Evolutionary conservation across 2,113 vertebrate species (phyloP), one percentile per base, ranked within the genome.

Genomic region (Myrmecophaga tridactyla): DNA sequence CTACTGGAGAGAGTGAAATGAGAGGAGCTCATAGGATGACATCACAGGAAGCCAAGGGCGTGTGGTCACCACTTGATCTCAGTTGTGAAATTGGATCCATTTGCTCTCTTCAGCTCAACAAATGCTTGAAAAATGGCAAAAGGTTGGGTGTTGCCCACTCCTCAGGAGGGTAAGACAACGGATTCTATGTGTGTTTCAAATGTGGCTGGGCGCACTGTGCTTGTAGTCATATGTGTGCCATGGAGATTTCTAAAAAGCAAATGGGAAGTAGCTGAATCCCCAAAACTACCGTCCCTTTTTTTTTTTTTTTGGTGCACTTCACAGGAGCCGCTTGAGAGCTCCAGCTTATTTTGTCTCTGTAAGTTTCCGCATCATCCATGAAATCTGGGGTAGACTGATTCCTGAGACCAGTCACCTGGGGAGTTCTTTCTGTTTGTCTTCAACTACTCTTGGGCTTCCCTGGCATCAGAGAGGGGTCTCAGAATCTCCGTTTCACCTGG

Each of bases 41-140:
- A 15, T 77, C 31, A 10, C 1, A 0, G 31, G 67, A 43, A 70
- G 34, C 51, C 53, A 27, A 27, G 62, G 58, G 73, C 7, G 25
- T 9, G 11, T 2, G 41, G 34, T 20, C 0, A 2, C 51, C 1
- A 0, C 0, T 6, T 9, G 62, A 58, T 58, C 31, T 60, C 0
- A 0, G 3, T 41, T 51, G 7, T 27, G 29, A 62, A 27, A 67
- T 2, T 56, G 58, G 41, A 21, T 1, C 0, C 15, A n/a, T 21
- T 46, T 14, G 0, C 4, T 4, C 9, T 70, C 60, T 86, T 70
- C 41, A 48, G 80, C 65, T 34, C 27, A 17, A 23, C 4, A 34
- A 51, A 29, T 10, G 20, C 29, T 25, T 23, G 63, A 43, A n/a
- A 48, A 36, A 62, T 31, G 41, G 51, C 27, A 4, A 10, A 73